Evolutionary conservation across 2,797 vertebrate species (phyloP).

Genomic region (Danionella dracula): DNA sequence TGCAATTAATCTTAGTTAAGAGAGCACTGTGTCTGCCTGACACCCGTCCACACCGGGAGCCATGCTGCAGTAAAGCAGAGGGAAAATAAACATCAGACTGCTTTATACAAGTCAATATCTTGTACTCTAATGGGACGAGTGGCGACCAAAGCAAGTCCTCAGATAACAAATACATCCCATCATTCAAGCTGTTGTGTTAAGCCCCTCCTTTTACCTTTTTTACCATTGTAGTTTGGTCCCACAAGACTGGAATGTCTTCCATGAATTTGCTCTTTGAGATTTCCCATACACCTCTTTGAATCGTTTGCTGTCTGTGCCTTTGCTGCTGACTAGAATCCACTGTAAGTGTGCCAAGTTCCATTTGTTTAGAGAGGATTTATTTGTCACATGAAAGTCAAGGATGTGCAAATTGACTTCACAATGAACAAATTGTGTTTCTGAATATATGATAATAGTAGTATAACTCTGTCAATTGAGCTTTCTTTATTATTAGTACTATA

Average conservation of each 20-base stretch:
- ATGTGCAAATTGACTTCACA: neutral
- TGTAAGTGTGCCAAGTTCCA: neutral
- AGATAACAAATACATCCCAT: slow-evolving; percentile 42
- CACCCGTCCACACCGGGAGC: slow-evolving; percentile 12
- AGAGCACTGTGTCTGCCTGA: slow-evolving; percentile 53
- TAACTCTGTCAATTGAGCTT: too few species aligned
- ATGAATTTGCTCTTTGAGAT: neutral
- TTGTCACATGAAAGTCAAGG: neutral
- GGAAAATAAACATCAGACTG: slow-evolving; percentile 21
- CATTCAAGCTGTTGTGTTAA: slow-evolving; percentile 4
- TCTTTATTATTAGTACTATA: too few species aligned
- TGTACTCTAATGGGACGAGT: slow-evolving; percentile 28
- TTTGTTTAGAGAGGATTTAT: neutral
- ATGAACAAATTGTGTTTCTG: too few species aligned
- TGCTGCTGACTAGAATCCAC: slow-evolving; percentile 2
- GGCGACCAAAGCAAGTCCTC: slow-evolving; percentile 8
- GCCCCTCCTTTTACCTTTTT: neutral
- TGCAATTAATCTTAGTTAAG: slow-evolving; percentile 77
- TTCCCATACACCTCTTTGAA: neutral
- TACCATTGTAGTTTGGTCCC: slow-evolving; percentile 1
- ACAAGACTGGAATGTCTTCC: neutral
- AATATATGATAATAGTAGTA: too few species aligned
- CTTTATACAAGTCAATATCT: slow-evolving; percentile 25
- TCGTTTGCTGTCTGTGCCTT: neutral
- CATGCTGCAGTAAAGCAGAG: neutral